Conservation (phyloP, 2,797 vertebrate genomes). For the Carcharodon carcharias region DNA sequence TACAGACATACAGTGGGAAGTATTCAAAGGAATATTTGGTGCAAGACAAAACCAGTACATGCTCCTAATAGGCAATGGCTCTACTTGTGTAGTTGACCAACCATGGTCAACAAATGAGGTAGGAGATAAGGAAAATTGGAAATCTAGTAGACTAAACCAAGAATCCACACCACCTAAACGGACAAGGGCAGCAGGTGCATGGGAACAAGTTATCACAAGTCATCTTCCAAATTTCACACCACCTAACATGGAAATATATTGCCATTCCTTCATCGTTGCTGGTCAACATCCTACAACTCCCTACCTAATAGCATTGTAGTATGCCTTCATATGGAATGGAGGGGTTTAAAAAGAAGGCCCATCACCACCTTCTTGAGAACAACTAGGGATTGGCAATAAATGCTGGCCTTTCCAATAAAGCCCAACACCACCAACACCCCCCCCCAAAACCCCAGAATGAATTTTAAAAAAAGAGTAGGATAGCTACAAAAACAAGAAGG, state of each 20-base stretch:
- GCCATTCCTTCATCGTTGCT: not conserved
- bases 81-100: not conserved
- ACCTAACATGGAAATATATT: not conserved
- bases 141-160: not conserved
- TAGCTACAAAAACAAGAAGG: not conserved
- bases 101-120: not conserved
- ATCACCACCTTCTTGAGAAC: not conserved
- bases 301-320: not conserved
- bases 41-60: not conserved
- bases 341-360: not conserved
- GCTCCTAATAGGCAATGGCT: not conserved
- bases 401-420: not conserved
- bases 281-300: not conserved
- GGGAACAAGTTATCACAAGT: not conserved
- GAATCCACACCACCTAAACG: not conserved
- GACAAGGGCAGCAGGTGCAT: not conserved
- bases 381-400: not conserved
- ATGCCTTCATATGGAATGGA: not conserved
- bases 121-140: not conserved
- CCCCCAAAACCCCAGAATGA: too few species aligned
- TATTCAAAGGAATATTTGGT: constrained; percentile 3
- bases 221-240: not conserved
- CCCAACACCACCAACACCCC: not conserved
- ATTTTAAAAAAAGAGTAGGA: not conserved
- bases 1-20: not conserved